Base-by-base conservation (phyloP, 2,113 vertebrate genomes). In the Chunga burmeisteri region DNA sequence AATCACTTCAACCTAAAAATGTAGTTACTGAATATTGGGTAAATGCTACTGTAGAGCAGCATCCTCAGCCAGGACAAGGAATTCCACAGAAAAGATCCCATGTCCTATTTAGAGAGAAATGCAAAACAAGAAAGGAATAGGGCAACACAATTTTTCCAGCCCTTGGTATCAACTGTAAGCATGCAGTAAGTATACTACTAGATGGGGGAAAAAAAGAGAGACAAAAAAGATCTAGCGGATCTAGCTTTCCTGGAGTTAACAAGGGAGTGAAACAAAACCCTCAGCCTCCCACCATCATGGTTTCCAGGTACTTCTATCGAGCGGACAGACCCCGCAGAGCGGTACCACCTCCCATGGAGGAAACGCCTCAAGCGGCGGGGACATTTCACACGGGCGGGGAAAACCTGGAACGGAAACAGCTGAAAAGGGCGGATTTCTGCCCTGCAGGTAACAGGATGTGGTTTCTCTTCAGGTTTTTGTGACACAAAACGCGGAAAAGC, bases 281-380 rank as follows among this genome's bases (percentile, higher is more conserved):
- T 5, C 59, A 5, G 10, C 8, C 32, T 15, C 36, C 2, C 20
- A 7, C 0, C 11, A 0, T 26, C 3, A 7, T 0, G 5, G 10
- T 2, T 20, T 11, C 34, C 46, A 9, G 21, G 26, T 3, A 6
- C 32, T 6, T 2, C 26, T 7, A 6, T 20, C 2, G 3, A 12
- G 17, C 2, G 0, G 52, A 4, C 9, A 16, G 63, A 9, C 7
- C 38, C 32, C 7, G 1, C 18, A 1, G 20, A n/a, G 42, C 13
- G 0, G 26, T 4, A 6, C 12, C 17, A 2, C 13, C 25, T 6
- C 38, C 36, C 17, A 1, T 0, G 8, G 16, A 12, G 25, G 14
- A 42, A 53, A 11, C 0, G 2, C 47, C 17, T 16, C 40, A 3
- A 2, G 16, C 47, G 22, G 9, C 3, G 16, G 53, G 22, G 11